phyloP scores from a whole-genome alignment of 1,140 invertebrate species.

The Philotrypesis tridentata region DNA sequence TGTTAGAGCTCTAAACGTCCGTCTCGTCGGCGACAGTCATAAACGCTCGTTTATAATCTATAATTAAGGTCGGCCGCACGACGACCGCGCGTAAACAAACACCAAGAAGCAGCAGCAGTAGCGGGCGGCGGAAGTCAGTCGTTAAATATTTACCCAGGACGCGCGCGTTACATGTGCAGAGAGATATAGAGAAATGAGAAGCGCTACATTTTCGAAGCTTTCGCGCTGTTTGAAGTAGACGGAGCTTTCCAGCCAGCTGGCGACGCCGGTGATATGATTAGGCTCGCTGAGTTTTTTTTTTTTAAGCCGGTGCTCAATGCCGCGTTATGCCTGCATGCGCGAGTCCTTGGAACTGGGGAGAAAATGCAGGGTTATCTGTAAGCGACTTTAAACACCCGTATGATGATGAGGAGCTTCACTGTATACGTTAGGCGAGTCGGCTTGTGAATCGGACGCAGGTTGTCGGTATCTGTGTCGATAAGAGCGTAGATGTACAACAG shows the following conservation, averaged over 20 bases:
- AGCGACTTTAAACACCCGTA: slow-evolving; percentile 24
- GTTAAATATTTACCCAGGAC: slow-evolving; percentile 46
- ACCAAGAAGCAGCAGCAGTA: neutral
- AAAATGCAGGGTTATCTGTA: neutral
- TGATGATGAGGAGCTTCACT: neutral
- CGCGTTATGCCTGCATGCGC: neutral
- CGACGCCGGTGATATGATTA: neutral
- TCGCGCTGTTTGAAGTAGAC: neutral
- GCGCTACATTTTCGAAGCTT: neutral
- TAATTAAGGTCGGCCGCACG: slow-evolving; percentile 40
- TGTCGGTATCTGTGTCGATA: neutral
- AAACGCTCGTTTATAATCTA: slow-evolving; percentile 32
- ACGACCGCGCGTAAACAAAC: slow-evolving; percentile 38
- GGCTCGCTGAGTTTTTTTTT: neutral
- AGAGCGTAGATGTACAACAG: neutral
- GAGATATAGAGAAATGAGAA: neutral
- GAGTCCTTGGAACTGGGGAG: neutral
- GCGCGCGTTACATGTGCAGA: neutral
- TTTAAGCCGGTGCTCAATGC: neutral
- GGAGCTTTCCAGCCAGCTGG: neutral
- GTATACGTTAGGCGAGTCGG: neutral
- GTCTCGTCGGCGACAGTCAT: slow-evolving; percentile 13
- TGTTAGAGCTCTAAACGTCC: neutral
- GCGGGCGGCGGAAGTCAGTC: slow-evolving; percentile 33
- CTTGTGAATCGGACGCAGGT: slow-evolving; percentile 26